Percentiles rank a stretch among this genome's conserved stretches.
Conservation (phyloP, 2,113 vertebrate genomes). For the Ptyas mucosa region DNA sequence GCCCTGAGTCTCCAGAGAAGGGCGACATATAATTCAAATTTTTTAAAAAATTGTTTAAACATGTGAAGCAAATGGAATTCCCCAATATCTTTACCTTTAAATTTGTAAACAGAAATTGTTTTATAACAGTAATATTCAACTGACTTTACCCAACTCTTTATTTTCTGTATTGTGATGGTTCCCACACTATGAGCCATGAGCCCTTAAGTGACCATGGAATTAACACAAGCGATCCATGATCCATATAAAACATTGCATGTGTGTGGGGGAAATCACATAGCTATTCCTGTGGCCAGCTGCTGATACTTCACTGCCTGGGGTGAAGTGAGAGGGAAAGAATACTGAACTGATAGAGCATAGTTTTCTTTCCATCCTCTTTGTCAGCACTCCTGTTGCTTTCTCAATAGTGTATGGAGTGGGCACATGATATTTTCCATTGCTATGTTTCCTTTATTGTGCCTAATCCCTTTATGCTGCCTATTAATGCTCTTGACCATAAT, state of each 20-base stretch:
- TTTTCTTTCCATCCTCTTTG: not conserved
- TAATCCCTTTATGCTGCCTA: not conserved
- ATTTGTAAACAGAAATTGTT: not conserved
- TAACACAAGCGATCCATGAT: not conserved
- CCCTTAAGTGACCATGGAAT: not conserved
- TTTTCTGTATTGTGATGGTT: not conserved
- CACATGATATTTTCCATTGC: not conserved
- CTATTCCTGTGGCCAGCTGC: not conserved
- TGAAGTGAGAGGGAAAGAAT: not conserved
- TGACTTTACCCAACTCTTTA: not conserved
- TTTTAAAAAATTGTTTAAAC: not conserved
- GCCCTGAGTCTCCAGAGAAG: too few species aligned
- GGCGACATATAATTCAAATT: too few species aligned
- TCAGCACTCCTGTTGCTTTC: not conserved
- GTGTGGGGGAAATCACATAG: not conserved
- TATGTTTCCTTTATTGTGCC: not conserved
- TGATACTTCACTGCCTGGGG: not conserved
- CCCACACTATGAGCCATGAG: not conserved
- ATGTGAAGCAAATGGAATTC: not conserved
- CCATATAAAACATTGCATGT: not conserved
- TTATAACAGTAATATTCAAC: not conserved
- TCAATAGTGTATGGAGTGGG: not conserved
- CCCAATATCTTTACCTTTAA: not conserved
- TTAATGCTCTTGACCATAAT: not conserved
- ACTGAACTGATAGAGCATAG: not conserved